phyloP scores from a whole-genome alignment of 2,888 invertebrate genomes.

The Orthosia gracilis region DNA sequence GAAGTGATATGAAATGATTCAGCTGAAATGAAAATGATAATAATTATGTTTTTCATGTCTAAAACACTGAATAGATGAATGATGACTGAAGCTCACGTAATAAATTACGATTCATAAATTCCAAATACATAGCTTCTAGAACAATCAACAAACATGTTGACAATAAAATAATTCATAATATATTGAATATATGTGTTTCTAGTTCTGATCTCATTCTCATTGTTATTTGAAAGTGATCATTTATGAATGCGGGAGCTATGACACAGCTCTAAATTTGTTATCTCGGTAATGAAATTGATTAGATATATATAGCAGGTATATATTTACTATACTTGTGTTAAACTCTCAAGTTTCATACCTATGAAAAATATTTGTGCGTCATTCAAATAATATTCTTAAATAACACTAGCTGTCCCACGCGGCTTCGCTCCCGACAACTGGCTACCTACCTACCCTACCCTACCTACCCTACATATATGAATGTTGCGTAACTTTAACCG shows the following conservation, averaged over 20 bases:
- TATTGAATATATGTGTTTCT: slow-evolving; percentile 12
- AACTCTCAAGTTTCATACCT: not conserved
- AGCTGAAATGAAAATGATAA: not conserved
- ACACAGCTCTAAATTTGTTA: slow-evolving; percentile 8
- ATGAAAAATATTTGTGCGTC: slow-evolving; percentile 1
- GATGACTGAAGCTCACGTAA: slow-evolving; percentile 15
- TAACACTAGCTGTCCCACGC: too few species aligned
- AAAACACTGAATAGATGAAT: not conserved
- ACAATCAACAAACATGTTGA: slow-evolving; percentile 9
- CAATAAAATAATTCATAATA: slow-evolving; percentile 6
- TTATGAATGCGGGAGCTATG: slow-evolving; percentile 21
- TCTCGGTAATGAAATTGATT: slow-evolving; percentile 15
- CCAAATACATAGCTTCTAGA: slow-evolving; percentile 5
- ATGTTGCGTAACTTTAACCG: too few species aligned
- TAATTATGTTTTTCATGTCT: not conserved
- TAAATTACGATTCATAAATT: too few species aligned
- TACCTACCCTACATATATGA: too few species aligned
- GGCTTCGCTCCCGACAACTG: too few species aligned
- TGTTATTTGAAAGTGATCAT: slow-evolving; percentile 37
- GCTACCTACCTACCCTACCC: too few species aligned
- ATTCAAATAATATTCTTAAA: not conserved
- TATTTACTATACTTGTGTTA: too few species aligned
- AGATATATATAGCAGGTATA: too few species aligned
- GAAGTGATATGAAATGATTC: not conserved
- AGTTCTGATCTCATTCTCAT: slow-evolving; percentile 37